Evolutionary conservation across 2,797 vertebrate genomes (phyloP).

Genomic region (Crax fasciolata): DNA sequence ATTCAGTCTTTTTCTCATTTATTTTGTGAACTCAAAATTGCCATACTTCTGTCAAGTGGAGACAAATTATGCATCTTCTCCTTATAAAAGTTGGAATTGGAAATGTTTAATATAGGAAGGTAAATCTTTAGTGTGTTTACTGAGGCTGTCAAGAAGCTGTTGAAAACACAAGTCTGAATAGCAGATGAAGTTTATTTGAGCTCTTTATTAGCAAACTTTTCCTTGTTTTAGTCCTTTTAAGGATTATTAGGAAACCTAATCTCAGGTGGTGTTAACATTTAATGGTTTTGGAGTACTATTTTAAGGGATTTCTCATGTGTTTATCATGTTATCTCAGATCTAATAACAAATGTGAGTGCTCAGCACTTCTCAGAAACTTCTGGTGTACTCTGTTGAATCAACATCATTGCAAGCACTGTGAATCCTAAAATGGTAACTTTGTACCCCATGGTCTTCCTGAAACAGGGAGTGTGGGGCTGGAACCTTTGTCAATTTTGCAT

Average conservation of each 20-base stretch:
- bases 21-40: background rate
- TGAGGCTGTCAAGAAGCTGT: background rate
- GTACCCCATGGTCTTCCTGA: conserved; percentile 46
- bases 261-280: background rate
- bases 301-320: background rate
- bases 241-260: background rate
- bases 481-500: conserved; percentile 96
- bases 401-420: background rate
- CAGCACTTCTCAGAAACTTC: background rate
- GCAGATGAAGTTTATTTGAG: background rate
- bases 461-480: conserved; percentile 94
- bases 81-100: background rate
- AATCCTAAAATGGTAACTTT: conserved; percentile 20
- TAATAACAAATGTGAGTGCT: background rate
- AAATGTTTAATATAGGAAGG: background rate
- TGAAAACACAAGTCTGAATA: background rate
- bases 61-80: background rate
- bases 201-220: background rate
- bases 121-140: background rate
- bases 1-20: background rate
- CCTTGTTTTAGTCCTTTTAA: background rate
- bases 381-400: background rate
- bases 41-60: background rate
- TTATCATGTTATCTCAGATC: background rate
- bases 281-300: background rate